Evolutionary conservation across 2,797 vertebrate genomes (phyloP).

Genomic region (Karalla daura): DNA sequence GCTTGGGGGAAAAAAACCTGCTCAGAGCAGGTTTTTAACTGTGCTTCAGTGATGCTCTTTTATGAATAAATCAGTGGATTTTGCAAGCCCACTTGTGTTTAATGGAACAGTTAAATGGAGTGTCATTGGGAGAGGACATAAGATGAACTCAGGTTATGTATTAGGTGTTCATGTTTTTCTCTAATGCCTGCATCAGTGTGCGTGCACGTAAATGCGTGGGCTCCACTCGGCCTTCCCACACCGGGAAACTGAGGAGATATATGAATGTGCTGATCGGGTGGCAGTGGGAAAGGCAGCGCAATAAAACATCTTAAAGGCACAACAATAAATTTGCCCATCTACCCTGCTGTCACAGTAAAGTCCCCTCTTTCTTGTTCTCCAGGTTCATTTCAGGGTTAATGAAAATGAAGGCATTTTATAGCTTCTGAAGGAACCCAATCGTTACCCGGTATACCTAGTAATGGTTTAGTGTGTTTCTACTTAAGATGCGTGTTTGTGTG

Average conservation of each 20-base stretch:
- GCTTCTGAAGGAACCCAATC: slow-evolving; percentile 35
- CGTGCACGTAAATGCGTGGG: slow-evolving; percentile 15
- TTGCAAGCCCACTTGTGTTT: slow-evolving; percentile 47
- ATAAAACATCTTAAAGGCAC: slow-evolving; percentile 52
- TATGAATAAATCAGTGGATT: slow-evolving; percentile 63
- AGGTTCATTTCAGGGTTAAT: slow-evolving; percentile 70
- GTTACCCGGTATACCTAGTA: slow-evolving; percentile 22
- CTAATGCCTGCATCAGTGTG: slow-evolving; percentile 25
- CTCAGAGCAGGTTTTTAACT: slow-evolving; percentile 37
- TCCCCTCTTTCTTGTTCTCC: slow-evolving; percentile 49
- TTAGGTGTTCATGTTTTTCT: slow-evolving; percentile 32
- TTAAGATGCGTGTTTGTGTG: slow-evolving; percentile 6
- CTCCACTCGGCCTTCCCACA: slow-evolving; percentile 17
- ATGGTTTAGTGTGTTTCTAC: slow-evolving; percentile 55
- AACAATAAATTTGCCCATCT: slow-evolving; percentile 44
- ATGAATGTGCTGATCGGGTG: slow-evolving; percentile 28
- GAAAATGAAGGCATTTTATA: slow-evolving; percentile 68
- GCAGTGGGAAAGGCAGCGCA: slow-evolving; percentile 13
- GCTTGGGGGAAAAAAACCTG: slow-evolving; percentile 19
- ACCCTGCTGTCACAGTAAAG: slow-evolving; percentile 45
- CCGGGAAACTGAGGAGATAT: slow-evolving; percentile 38
- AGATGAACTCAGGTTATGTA: slow-evolving; percentile 46
- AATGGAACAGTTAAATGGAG: slow-evolving; percentile 64
- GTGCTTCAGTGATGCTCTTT: slow-evolving; percentile 23
- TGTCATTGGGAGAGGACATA: slow-evolving; percentile 29